Evolutionary conservation across 1,140 invertebrate genomes (phyloP).

Genomic region (Cydia amplana): DNA sequence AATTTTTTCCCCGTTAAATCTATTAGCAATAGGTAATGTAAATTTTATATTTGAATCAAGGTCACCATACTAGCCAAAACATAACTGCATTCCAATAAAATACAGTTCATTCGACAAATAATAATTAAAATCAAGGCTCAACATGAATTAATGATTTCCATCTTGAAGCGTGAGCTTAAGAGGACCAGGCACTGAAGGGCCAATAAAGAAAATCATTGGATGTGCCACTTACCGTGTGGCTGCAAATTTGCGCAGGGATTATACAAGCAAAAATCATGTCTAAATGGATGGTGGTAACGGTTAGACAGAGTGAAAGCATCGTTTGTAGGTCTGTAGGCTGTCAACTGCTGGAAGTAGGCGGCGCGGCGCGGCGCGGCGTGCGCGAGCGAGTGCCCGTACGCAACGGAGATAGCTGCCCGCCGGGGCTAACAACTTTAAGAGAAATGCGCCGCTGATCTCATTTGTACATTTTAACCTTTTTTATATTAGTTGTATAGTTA

Average conservation of each 20-base stretch:
- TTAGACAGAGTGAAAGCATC: conserved; percentile 49
- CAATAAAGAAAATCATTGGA: conserved; percentile 68
- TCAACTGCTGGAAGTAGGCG: conserved; percentile 50
- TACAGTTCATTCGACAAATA: neutral
- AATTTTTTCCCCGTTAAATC: neutral
- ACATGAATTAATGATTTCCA: neutral
- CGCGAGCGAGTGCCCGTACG: conserved; percentile 62
- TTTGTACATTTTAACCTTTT: conserved; percentile 20
- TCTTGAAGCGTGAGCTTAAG: conserved; percentile 56
- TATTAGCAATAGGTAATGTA: neutral
- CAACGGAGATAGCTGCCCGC: conserved; percentile 70
- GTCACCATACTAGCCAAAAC: neutral
- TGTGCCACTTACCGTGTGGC: conserved; percentile 66
- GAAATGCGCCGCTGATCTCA: conserved; percentile 66
- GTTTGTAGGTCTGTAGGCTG: conserved; percentile 77
- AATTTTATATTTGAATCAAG: neutral
- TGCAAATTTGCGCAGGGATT: conserved; percentile 37
- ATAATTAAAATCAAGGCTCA: neutral
- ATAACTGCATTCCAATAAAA: neutral
- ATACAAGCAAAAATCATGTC: conserved; percentile 39
- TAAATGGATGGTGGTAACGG: conserved; percentile 41
- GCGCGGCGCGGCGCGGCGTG: conserved; percentile 49
- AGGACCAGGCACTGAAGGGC: conserved; percentile 54
- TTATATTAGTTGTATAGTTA: neutral
- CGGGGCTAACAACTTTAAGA: conserved; percentile 59